Conservation (phyloP, 2,113 vertebrate genomes). For the Etia nguti region DNA sequence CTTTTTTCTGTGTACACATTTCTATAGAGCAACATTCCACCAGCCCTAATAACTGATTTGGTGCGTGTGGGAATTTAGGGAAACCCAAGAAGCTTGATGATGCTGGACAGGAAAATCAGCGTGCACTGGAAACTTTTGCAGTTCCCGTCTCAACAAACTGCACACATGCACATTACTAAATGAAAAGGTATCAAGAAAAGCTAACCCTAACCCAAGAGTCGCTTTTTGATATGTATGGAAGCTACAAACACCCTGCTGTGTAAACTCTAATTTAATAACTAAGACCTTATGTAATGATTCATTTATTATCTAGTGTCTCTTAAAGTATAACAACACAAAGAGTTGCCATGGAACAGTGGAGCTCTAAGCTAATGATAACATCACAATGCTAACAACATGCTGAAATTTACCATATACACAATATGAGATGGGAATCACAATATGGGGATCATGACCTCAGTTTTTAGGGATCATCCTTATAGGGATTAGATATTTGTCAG, state of each 20-base stretch:
- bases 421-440: background rate
- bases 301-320: background rate
- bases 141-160: background rate
- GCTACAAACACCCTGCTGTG: background rate
- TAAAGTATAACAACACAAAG: background rate
- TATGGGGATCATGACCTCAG: background rate
- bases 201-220: background rate
- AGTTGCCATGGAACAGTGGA: background rate
- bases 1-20: background rate
- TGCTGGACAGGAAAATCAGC: background rate
- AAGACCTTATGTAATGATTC: background rate
- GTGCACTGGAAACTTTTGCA: background rate
- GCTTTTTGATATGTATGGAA: background rate
- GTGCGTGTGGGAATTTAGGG: slow-evolving; percentile 39
- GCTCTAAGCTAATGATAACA: background rate
- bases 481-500: background rate
- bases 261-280: background rate
- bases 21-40: slow-evolving; percentile 26
- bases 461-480: background rate
- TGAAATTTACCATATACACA: background rate
- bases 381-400: background rate
- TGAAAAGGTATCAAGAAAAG: background rate
- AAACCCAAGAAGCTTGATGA: slow-evolving; percentile 6
- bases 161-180: slow-evolving; percentile 6
- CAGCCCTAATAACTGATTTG: slow-evolving; percentile 34